phyloP scores from a whole-genome alignment of 2,797 vertebrate species.

The Sylvilagus floridanus region DNA sequence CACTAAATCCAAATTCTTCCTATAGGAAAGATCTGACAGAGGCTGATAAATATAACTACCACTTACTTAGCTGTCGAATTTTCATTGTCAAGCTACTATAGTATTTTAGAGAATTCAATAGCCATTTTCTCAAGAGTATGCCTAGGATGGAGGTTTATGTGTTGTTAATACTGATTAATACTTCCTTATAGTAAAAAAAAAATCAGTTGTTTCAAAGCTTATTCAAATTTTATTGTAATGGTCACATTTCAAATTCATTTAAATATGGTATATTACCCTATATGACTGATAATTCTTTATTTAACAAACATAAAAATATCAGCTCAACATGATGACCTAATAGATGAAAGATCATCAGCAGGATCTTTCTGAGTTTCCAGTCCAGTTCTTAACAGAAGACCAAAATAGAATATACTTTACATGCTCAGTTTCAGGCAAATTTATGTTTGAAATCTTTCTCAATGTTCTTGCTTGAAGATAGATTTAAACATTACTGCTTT shows the following conservation, averaged over 20 bases:
- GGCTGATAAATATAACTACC: neutral
- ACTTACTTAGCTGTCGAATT: constrained; percentile 38
- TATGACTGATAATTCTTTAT: neutral
- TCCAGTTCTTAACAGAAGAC: neutral
- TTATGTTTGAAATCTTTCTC: constrained; percentile 5
- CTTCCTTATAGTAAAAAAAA: neutral
- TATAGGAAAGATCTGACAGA: neutral
- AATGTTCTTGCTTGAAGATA: neutral
- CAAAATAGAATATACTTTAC: neutral
- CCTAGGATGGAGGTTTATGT: neutral
- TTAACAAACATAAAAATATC: constrained; percentile 4
- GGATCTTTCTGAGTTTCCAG: neutral
- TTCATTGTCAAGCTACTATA: neutral
- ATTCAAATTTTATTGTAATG: neutral
- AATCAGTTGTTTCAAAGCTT: neutral
- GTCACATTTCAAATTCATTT: constrained; percentile 36
- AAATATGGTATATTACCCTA: neutral
- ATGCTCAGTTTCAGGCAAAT: neutral
- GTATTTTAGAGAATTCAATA: neutral
- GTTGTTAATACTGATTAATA: neutral
- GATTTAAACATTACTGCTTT: neutral
- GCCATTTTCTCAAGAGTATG: neutral
- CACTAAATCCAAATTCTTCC: constrained; percentile 2
- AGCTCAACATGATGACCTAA: neutral
- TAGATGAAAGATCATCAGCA: neutral